phyloP scores from a whole-genome alignment of 2,797 vertebrate genomes.

The Hypotaenidia okinawae region DNA sequence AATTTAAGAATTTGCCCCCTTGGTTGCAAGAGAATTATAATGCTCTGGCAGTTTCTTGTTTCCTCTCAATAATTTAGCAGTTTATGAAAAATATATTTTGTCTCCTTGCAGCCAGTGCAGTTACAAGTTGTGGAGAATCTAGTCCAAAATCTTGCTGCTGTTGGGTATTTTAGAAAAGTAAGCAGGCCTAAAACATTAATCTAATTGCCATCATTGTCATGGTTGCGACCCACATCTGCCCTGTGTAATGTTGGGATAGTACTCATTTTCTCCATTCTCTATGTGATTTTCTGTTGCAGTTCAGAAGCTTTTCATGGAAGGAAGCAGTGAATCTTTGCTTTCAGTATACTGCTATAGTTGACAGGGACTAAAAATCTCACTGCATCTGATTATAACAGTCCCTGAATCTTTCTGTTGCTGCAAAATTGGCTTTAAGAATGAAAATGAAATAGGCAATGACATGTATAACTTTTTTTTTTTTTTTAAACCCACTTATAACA shows the following conservation, averaged over 20 bases:
- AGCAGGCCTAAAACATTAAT: background rate
- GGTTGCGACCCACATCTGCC: background rate
- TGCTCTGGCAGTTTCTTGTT: slow-evolving; percentile 3
- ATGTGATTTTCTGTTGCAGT: background rate
- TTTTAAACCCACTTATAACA: background rate
- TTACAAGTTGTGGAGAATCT: background rate
- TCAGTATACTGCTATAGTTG: background rate
- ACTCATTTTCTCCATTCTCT: background rate
- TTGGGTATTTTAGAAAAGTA: slow-evolving; percentile 5
- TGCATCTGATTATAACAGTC: background rate
- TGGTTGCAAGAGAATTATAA: background rate
- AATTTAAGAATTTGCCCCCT: slow-evolving; percentile 6
- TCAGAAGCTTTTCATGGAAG: background rate
- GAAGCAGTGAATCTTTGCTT: background rate
- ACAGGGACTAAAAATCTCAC: background rate
- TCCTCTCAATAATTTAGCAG: slow-evolving; percentile 54
- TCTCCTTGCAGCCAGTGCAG: background rate
- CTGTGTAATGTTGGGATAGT: background rate
- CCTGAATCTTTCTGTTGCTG: background rate
- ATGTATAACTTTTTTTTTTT: background rate
- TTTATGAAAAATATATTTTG: slow-evolving; percentile 57
- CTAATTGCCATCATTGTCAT: background rate
- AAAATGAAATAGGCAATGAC: background rate
- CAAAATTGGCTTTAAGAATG: background rate
- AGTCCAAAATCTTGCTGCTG: background rate